Conservation (phyloP, 2,797 vertebrate species). For the Spinus pinus region DNA sequence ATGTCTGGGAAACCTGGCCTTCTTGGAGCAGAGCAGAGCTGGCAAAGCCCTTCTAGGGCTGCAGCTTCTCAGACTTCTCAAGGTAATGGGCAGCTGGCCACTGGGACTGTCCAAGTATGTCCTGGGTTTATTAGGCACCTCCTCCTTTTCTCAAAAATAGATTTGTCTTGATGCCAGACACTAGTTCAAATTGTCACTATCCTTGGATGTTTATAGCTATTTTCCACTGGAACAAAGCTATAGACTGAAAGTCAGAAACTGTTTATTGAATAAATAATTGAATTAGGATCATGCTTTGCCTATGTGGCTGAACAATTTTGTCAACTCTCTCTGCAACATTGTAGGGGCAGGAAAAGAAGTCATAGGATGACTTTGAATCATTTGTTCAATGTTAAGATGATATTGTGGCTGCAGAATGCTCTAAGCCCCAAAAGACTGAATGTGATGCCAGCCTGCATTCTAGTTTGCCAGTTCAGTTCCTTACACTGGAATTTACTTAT, state of each 20-base stretch:
- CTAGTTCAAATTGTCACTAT: neutral
- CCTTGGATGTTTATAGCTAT: neutral
- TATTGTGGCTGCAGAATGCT: neutral
- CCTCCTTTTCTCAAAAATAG: neutral
- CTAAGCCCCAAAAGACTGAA: neutral
- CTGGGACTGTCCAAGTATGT: neutral
- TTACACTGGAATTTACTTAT: neutral
- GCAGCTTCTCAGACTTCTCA: neutral
- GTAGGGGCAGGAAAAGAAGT: neutral
- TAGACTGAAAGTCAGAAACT: neutral
- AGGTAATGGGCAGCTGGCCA: neutral
- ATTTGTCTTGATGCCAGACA: neutral
- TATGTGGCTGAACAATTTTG: neutral
- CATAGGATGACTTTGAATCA: neutral
- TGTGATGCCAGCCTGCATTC: neutral
- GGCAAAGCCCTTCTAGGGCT: neutral
- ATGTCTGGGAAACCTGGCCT: neutral
- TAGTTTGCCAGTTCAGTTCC: neutral
- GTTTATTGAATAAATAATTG: neutral
- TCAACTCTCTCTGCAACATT: neutral
- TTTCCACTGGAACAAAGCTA: constrained; percentile 12
- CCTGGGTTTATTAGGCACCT: neutral
- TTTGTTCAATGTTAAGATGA: neutral
- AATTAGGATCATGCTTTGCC: neutral
- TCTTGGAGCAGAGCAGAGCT: neutral